Evolutionary conservation across 2,797 vertebrate species (phyloP), one percentile per base, ranked within the genome.

Genomic region (Acrossocheilus fasciatus): DNA sequence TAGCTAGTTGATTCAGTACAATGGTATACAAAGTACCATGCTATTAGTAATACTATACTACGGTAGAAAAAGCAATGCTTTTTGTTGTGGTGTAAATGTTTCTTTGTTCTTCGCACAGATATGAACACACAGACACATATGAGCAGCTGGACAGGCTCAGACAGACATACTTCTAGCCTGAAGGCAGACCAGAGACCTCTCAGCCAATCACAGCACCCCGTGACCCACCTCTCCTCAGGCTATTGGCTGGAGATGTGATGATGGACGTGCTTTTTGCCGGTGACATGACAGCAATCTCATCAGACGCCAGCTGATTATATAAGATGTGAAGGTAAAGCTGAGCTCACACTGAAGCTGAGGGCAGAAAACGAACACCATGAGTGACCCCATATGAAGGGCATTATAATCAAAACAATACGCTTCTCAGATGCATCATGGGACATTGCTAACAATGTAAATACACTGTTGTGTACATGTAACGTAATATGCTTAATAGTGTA

Each of bases 291-390:
- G 66, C 43, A 57, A 47, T 59, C 77, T 87, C 72, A 72, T 79
- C 75, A 83, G 73, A 87, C 54, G 7, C 50, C 66, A 78, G 74
- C 52, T 87, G 81, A 83, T 79, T 70, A 79, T 52, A 78, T 72
- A 78, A 73, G 86, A 83, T 39, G 47, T 70, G 64, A 70, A 82
- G 66, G 47, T 82, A 82, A 72, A 57, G 81, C 34, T 81, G 78
- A 47, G 78, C 78, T 66, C 59, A 34, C 59, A 7, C 57, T 70
- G 34, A 72, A 11, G 66, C 68, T 74, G 17, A 81, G 50, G 78
- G 78, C 52, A 64, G 64, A 73, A 26, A 78, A 77, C 75, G 26
- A 84, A 41, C 36, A 64, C 57, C 34, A 23, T n/a, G 47, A 79
- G 14, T 82, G 80, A 82, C 80, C 47, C 80, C 80, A 26, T 82